These are phyloP conservation scores for Pogonomyrmex californicus DNA, from an alignment of 1,140 invertebrate species.

Conservation along the genomic window DNA sequence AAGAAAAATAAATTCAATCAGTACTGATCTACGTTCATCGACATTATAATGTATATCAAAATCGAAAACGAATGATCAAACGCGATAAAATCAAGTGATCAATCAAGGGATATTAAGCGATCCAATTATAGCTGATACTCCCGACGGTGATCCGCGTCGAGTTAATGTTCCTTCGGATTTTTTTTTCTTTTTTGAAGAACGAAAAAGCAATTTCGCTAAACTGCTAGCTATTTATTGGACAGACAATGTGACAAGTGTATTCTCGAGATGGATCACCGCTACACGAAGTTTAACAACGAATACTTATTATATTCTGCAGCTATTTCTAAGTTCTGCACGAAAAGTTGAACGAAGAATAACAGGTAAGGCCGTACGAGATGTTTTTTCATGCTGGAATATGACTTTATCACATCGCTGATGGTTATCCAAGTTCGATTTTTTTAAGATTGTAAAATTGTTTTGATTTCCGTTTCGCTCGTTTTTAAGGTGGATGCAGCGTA, in stretches of 20 bases:
- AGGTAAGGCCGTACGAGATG: not conserved
- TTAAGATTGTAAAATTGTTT: not conserved
- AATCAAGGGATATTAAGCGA: constrained; percentile 61
- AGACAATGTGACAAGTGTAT: not conserved
- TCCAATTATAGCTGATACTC: constrained; percentile 68
- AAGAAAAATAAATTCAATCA: constrained; percentile 73
- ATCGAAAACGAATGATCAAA: constrained; percentile 79
- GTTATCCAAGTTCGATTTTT: constrained; percentile 26
- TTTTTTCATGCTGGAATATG: constrained; percentile 3
- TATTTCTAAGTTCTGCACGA: constrained; percentile 82
- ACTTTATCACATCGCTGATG: constrained; percentile 21
- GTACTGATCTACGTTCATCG: constrained; percentile 78
- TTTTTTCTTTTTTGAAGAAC: not conserved
- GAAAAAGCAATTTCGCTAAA: not conserved
- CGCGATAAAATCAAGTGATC: constrained; percentile 66
- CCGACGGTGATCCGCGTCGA: constrained; percentile 55
- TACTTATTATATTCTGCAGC: constrained; percentile 79
- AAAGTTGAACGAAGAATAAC: constrained; percentile 34
- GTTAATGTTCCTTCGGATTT: not conserved
- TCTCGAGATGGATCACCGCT: constrained; percentile 57
- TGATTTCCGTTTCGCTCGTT: not conserved
- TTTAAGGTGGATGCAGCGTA: not conserved
- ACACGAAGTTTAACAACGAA: constrained; percentile 43
- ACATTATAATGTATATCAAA: constrained; percentile 80
- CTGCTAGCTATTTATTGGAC: not conserved